These are phyloP conservation scores for Botia almorhae DNA, from an alignment of 2,797 vertebrate species.

Conservation along the genomic window DNA sequence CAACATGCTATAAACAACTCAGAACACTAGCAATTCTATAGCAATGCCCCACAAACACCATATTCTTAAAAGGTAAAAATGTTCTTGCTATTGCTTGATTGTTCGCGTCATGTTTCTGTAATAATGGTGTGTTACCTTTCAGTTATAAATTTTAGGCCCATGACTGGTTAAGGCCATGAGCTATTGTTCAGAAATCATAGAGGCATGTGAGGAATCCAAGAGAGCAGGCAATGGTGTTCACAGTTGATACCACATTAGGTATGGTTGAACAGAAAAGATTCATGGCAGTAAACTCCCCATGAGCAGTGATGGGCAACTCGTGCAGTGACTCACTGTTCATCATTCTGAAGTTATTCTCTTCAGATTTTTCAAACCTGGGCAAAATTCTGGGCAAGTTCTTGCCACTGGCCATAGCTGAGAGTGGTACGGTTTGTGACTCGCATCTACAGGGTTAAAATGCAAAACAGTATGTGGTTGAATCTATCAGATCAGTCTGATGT, in stretches of 20 bases:
- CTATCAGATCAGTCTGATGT: constrained; percentile 49
- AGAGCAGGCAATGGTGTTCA: neutral
- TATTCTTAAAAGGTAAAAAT: no score
- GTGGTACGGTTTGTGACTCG: neutral
- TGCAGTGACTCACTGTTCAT: neutral
- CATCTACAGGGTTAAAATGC: constrained; percentile 9
- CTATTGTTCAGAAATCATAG: no score
- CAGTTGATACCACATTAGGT: neutral
- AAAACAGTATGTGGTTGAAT: constrained; percentile 55
- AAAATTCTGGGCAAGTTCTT: no score
- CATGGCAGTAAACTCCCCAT: neutral
- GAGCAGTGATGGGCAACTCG: neutral
- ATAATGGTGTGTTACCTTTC: neutral
- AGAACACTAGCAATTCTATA: no score
- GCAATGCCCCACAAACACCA: no score
- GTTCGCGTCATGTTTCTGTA: neutral
- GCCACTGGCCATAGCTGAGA: neutral
- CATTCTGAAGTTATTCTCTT: no score
- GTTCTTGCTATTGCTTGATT: no score
- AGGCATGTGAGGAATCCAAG: neutral
- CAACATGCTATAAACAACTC: no score
- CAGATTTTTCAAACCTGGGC: no score
- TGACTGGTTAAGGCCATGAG: no score
- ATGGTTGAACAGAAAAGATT: neutral
- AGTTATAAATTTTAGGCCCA: neutral